A percentile compares a stretch with the other conserved stretches of the same genome.
Conservation (phyloP, 2,888 invertebrate species). For the Atherix ibis region DNA sequence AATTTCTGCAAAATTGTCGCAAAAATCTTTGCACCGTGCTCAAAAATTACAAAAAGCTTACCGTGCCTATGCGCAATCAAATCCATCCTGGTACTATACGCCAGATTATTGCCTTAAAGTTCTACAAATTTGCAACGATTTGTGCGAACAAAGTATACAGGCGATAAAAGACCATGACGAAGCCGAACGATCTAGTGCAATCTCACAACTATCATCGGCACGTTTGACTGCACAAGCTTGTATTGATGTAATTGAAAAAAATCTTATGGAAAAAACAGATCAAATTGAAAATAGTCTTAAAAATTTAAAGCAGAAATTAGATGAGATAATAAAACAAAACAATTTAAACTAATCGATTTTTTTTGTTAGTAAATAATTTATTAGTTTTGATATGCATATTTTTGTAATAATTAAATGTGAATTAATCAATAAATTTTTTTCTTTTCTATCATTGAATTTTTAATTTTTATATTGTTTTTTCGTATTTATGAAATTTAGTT, state of each 20-base stretch:
- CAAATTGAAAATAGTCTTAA: too few relatives aligned
- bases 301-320: too few relatives aligned
- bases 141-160: conserved; percentile 42
- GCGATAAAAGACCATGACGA: conserved; percentile 35
- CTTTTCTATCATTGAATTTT: too few relatives aligned
- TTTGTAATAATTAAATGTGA: too few relatives aligned
- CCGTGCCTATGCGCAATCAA: conserved; percentile 51
- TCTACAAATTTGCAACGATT: conserved; percentile 39
- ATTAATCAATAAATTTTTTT: too few relatives aligned
- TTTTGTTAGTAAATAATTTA: too few relatives aligned
- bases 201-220: conserved; percentile 42
- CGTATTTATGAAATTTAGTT: too few relatives aligned
- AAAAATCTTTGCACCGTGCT: conserved; percentile 38
- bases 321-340: too few relatives aligned
- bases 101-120: conserved; percentile 44
- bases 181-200: conserved; percentile 36
- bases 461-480: too few relatives aligned
- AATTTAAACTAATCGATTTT: too few relatives aligned
- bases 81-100: conserved; percentile 39
- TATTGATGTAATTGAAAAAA: conserved; percentile 32
- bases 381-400: too few relatives aligned
- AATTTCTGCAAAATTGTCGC: conserved; percentile 57
- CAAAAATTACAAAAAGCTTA: conserved; percentile 67
- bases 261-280: too few relatives aligned
- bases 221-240: conserved; percentile 41